A percentile compares a stretch with the other conserved stretches of the same genome.
phyloP scores from a whole-genome alignment of 2,113 vertebrate species.

The Alouatta palliata region DNA sequence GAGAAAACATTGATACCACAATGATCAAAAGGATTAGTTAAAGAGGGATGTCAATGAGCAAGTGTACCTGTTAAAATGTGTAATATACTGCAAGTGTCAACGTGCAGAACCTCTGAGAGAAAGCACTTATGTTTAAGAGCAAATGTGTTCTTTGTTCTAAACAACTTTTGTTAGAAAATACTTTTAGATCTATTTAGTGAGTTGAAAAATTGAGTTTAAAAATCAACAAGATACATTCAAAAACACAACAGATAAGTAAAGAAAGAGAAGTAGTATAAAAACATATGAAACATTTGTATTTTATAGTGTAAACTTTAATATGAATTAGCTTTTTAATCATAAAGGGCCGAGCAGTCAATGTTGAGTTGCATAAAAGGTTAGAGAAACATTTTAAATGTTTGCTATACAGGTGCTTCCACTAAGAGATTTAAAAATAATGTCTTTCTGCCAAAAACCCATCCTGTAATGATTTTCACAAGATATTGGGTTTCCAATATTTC shows the following conservation, averaged over 20 bases:
- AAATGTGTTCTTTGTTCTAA: not conserved
- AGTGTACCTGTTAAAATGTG: not conserved
- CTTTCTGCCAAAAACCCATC: conserved; percentile 3
- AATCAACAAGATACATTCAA: not conserved
- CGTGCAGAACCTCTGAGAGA: not conserved
- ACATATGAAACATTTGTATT: not conserved
- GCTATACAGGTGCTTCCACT: not conserved
- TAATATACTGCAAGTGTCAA: not conserved
- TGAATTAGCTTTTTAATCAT: not conserved
- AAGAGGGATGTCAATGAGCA: not conserved
- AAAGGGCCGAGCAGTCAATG: not conserved
- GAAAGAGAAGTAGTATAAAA: not conserved
- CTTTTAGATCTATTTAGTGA: not conserved
- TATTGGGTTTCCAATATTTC: not conserved
- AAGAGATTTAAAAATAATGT: not conserved
- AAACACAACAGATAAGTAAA: not conserved
- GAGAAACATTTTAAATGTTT: not conserved
- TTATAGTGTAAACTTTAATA: not conserved
- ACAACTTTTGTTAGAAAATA: not conserved
- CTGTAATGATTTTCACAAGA: not conserved
- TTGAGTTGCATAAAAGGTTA: not conserved
- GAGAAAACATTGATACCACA: not conserved
- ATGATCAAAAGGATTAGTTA: not conserved
- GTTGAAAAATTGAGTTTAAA: not conserved
- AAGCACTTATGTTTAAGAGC: not conserved